Percentiles rank a stretch among this genome's conserved stretches.
phyloP scores from a whole-genome alignment of 1,140 invertebrate genomes.

The Drosophila grimshawi region DNA sequence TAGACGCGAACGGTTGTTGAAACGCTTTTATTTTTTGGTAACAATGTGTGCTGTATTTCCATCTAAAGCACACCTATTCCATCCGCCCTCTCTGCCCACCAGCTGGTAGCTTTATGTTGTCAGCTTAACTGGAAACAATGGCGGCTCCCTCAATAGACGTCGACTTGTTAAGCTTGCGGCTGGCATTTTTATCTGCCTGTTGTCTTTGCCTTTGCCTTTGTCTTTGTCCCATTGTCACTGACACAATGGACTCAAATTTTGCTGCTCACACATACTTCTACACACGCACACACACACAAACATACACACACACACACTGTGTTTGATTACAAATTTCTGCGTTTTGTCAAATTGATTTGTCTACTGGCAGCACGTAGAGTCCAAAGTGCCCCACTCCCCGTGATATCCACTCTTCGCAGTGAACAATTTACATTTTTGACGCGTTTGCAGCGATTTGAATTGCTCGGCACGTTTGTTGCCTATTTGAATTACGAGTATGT shows the following conservation, averaged over 20 bases:
- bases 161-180: slow-evolving; percentile 61
- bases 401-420: not conserved
- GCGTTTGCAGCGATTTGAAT: slow-evolving; percentile 64
- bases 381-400: not conserved
- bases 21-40: slow-evolving; percentile 63
- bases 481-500: slow-evolving; percentile 75
- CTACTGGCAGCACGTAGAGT: slow-evolving; percentile 54
- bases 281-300: not conserved
- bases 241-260: slow-evolving; percentile 68
- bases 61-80: not conserved
- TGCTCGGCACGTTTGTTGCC: slow-evolving; percentile 76
- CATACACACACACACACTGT: not conserved
- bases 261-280: slow-evolving; percentile 14
- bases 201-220: slow-evolving; percentile 55
- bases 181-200: slow-evolving; percentile 71
- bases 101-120: slow-evolving; percentile 26
- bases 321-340: slow-evolving; percentile 48
- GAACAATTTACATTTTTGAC: slow-evolving; percentile 78
- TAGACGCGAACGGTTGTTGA: slow-evolving; percentile 63
- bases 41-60: slow-evolving; percentile 48
- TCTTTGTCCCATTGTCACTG: slow-evolving; percentile 64
- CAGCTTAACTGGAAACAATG: slow-evolving; percentile 63
- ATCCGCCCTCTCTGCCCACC: too few species aligned
- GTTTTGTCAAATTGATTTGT: slow-evolving; percentile 75
- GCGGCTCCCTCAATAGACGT: slow-evolving; percentile 1